Conservation (phyloP, 2,797 vertebrate genomes). For the Loris lydekkerianus region DNA sequence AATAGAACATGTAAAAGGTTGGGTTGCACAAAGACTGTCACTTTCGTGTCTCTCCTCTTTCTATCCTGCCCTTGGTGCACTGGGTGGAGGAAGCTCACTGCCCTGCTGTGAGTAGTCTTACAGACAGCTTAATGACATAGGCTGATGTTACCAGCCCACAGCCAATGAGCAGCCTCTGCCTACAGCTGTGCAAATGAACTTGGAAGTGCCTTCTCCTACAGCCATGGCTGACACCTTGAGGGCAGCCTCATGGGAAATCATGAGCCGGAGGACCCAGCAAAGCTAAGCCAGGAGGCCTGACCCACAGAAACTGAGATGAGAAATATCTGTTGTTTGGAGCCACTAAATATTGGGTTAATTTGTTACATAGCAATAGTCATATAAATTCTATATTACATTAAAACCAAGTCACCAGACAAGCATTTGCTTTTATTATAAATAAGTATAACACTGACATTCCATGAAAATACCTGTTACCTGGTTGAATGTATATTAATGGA, state of each 20-base stretch:
- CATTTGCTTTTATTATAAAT: conserved; percentile 1
- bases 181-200: not conserved
- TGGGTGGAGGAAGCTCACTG: not conserved
- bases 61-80: not conserved
- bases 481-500: not conserved
- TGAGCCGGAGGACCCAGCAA: not conserved
- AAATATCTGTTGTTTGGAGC: not conserved
- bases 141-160: not conserved
- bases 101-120: not conserved
- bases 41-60: not conserved
- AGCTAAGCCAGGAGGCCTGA: not conserved
- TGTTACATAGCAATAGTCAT: not conserved
- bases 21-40: not conserved
- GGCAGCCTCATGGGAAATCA: not conserved
- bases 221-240: not conserved
- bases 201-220: not conserved
- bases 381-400: not conserved
- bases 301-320: not conserved
- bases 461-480: conserved; percentile 13
- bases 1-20: not conserved
- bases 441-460: not conserved
- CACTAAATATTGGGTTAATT: not conserved
- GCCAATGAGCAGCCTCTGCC: not conserved
- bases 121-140: not conserved
- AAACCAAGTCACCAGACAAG: not conserved